phyloP scores from a whole-genome alignment of 1,140 invertebrate genomes.

The Ridgeia piscesae region DNA sequence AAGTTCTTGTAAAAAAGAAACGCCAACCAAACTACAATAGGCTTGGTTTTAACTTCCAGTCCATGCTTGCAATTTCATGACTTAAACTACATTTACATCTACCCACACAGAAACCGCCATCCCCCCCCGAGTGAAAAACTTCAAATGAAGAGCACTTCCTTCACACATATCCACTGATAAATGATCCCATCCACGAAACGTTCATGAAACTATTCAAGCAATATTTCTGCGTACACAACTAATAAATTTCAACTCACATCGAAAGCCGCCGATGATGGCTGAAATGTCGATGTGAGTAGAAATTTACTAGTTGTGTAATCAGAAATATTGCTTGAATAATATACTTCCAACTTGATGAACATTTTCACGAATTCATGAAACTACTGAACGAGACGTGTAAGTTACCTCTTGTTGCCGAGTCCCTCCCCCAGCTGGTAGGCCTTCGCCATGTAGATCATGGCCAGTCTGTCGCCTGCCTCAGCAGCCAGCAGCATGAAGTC shows the following conservation, averaged over 20 bases:
- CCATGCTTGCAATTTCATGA: background rate
- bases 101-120: too few relatives aligned
- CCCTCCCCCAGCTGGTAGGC: constrained; percentile 61
- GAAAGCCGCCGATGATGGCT: too few relatives aligned
- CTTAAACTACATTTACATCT: too few relatives aligned
- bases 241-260: too few relatives aligned
- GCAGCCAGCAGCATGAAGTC: constrained; percentile 61
- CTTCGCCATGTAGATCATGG: constrained; percentile 63
- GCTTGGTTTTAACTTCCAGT: background rate
- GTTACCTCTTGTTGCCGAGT: constrained; percentile 52
- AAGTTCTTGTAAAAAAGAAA: background rate
- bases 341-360: too few relatives aligned
- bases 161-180: background rate
- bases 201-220: background rate
- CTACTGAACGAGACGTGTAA: background rate
- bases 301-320: too few relatives aligned
- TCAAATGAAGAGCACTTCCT: background rate
- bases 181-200: background rate
- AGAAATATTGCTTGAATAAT: too few relatives aligned
- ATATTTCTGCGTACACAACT: too few relatives aligned
- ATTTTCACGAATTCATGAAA: too few relatives aligned
- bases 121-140: background rate
- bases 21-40: background rate
- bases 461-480: constrained; percentile 59
- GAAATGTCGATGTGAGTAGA: too few relatives aligned